Evolutionary conservation across 2,113 vertebrate species (phyloP).

Genomic region (Prinia subflava): DNA sequence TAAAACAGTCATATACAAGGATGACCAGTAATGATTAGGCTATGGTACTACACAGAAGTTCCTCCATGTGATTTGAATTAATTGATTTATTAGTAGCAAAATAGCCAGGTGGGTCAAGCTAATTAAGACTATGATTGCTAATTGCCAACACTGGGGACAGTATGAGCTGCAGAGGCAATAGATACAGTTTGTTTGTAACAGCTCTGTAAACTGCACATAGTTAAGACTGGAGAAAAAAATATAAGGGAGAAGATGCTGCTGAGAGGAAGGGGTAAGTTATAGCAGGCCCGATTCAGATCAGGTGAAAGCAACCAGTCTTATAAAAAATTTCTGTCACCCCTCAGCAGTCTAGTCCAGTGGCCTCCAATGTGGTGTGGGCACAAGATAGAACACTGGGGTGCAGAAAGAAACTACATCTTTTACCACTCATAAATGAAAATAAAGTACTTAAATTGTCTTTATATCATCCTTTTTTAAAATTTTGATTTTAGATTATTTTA

Average conservation of each 20-base stretch:
- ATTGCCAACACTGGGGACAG: slow-evolving; percentile 67
- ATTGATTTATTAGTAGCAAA: slow-evolving; percentile 77
- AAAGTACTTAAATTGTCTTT: neutral
- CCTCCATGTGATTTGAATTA: slow-evolving; percentile 72
- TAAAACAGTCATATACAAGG: slow-evolving; percentile 23
- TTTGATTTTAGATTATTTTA: neutral
- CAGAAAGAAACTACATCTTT: neutral
- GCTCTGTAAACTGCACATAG: neutral
- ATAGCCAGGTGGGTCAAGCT: slow-evolving; percentile 72
- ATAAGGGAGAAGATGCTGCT: neutral
- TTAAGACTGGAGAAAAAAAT: neutral
- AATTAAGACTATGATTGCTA: slow-evolving; percentile 78
- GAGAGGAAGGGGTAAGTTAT: neutral
- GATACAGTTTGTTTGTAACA: neutral
- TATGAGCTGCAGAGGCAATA: slow-evolving; percentile 44
- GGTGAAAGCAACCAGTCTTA: neutral
- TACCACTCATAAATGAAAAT: neutral
- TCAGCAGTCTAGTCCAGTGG: neutral
- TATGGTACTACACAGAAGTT: slow-evolving; percentile 45
- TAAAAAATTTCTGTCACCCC: neutral
- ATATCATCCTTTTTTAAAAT: neutral
- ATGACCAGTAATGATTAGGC: slow-evolving; percentile 69
- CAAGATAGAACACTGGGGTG: neutral
- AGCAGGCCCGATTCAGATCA: neutral
- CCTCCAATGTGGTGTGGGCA: neutral